Conservation (phyloP, 2,888 invertebrate genomes). For the Zeuzera pyrina region DNA sequence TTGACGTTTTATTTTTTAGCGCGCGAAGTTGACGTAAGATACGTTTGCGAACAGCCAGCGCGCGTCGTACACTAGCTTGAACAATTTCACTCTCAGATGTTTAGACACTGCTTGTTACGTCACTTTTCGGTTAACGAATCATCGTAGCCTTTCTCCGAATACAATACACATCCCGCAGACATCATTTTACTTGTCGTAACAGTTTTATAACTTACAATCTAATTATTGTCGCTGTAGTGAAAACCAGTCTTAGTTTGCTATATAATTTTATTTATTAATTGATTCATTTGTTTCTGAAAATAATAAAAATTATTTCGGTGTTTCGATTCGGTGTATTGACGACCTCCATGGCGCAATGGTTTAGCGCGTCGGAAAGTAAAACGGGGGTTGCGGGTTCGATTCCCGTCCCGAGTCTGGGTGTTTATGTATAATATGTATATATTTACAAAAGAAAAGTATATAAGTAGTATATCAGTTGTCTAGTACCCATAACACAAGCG, state of each 20-base stretch:
- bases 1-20: constrained; percentile 18
- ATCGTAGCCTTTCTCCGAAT: constrained; percentile 20
- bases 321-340: no score
- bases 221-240: constrained; percentile 28
- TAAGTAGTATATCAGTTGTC: no score
- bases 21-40: no score
- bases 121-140: constrained; percentile 19
- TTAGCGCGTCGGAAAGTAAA: no score
- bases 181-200: neutral
- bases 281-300: neutral
- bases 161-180: constrained; percentile 21
- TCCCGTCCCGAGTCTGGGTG: no score
- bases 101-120: constrained; percentile 24
- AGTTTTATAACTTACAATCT: constrained; percentile 10
- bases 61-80: constrained; percentile 31
- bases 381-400: no score
- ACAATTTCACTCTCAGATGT: constrained; percentile 41
- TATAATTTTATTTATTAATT: no score
- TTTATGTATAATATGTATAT: no score
- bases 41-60: constrained; percentile 29
- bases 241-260: constrained; percentile 9
- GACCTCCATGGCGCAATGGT: no score
- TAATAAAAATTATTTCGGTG: neutral
- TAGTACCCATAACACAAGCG: no score
- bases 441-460: no score